Conservation (phyloP, 2,113 vertebrate species). For the Myotis brandtii region DNA sequence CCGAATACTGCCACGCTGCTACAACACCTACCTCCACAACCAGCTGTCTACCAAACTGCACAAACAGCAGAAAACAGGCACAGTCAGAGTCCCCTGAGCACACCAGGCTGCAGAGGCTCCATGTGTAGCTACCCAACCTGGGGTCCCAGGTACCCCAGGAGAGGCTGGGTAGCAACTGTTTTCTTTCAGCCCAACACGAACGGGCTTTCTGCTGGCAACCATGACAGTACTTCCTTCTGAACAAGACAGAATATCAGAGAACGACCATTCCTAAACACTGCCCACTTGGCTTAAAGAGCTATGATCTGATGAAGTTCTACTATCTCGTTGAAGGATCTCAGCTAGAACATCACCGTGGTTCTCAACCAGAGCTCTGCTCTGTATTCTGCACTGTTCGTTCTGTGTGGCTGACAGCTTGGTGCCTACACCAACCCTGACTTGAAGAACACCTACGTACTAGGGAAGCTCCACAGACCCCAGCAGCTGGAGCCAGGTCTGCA, state of each 20-base stretch:
- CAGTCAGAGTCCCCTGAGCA: not conserved
- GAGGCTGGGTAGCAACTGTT: not conserved
- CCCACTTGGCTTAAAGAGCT: not conserved
- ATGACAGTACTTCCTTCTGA: constrained; percentile 27
- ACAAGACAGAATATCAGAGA: not conserved
- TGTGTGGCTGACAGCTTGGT: accelerated
- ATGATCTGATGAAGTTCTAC: not conserved
- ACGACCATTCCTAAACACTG: not conserved
- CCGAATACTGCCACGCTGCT: no score
- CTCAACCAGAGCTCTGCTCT: not conserved
- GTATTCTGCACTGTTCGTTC: not conserved
- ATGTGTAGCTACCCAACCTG: not conserved
- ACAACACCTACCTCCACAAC: not conserved
- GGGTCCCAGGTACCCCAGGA: not conserved
- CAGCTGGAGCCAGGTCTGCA: not conserved
- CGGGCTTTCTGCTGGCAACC: not conserved
- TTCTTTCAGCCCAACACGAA: not conserved
- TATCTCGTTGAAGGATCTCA: not conserved
- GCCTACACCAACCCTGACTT: accelerated
- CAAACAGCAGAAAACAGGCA: accelerated
- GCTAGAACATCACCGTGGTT: not conserved
- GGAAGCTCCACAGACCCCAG: not conserved
- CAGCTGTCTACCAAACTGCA: no score
- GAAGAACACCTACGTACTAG: not conserved
- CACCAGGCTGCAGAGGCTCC: not conserved